Conservation (phyloP, 2,888 invertebrate species). For the Sarcophaga rosellei region DNA sequence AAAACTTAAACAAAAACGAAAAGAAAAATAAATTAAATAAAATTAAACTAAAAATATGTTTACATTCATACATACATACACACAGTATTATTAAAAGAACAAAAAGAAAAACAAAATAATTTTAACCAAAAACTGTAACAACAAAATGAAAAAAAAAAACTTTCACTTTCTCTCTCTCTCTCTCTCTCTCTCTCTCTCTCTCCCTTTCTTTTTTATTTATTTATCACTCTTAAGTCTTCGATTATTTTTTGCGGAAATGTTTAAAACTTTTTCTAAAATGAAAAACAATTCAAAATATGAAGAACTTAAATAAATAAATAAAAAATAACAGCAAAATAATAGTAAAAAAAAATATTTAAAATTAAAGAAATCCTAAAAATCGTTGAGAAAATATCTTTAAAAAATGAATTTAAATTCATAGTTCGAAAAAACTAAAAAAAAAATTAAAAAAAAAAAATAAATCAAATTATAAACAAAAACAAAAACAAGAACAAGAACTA, state of each 20-base stretch:
- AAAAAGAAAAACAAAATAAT: conserved; percentile 32
- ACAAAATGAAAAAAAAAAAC: neutral
- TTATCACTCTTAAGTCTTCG: neutral
- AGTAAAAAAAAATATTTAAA: conserved; percentile 42
- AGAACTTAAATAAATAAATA: conserved; percentile 38
- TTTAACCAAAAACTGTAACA: conserved; percentile 18
- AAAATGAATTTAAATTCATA: conserved; percentile 59
- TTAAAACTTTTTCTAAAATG: conserved; percentile 5
- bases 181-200: no score
- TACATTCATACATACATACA: conserved; percentile 35
- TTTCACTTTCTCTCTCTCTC: no score
- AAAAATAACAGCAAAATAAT: conserved; percentile 18
- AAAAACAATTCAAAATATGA: conserved; percentile 17
- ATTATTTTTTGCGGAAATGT: no score
- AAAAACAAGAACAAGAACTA: conserved; percentile 40
- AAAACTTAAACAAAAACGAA: neutral
- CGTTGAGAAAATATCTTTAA: conserved; percentile 49
- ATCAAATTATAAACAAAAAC: conserved; percentile 18
- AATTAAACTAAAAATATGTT: conserved; percentile 4
- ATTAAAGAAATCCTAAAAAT: conserved; percentile 44
- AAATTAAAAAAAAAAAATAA: neutral
- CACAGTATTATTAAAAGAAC: conserved; percentile 63
- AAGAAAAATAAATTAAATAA: neutral
- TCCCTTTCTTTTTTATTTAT: conserved; percentile 7
- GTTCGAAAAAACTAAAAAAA: conserved; percentile 45